Base-by-base conservation (phyloP, 2,797 vertebrate species). In the Eospalax fontanierii region DNA sequence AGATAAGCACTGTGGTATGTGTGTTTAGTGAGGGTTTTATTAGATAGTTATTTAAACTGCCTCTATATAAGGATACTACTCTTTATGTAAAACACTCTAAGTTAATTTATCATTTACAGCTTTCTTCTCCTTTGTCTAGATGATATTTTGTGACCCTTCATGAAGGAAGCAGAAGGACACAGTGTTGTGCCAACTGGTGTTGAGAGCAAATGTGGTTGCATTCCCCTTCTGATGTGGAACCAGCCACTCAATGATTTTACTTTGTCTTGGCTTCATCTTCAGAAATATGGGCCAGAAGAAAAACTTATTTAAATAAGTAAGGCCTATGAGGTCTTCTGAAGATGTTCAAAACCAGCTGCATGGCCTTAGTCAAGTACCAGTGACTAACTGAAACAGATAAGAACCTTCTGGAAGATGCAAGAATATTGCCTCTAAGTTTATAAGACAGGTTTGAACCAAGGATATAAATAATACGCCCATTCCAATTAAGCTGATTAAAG, bases 241-340 rank as follows among this genome's bases (percentile, higher is more conserved):
- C 66, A 92, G 63, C 1, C 35, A 94, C 38, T 93, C 80, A 73
- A 74, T 50, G 65, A 11, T 71, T 91, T 87, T 89, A 76, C 78
- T 92, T 46, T 93, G 75, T 12, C 65, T 54, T 89, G 38, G 40
- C 81, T 93, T 95, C 65, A 79, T 87, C 40, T 73, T 88, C 35
- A 96, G 91, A 95, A 95, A 96, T 54, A 79, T 50, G 24, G 54
- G 40, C 35, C 59, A 92, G 81, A 85, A 89, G 74, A 95, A 94
- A 91, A 26, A 21, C 24, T 80, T 50, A 92, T 73, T 85, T 89
- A 81, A 95, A 87, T 71, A 66, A 40, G 18, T 73, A 68, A 33
- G 59, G 83, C 24, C 92, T 87, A 28, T 15, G 68, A 79, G 76
- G 80, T 85, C 71, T 85, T 71, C 68, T 80, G 57, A 81, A 50